phyloP scores from a whole-genome alignment of 2,888 invertebrate genomes.

The Xestoiulus laeticollis region DNA sequence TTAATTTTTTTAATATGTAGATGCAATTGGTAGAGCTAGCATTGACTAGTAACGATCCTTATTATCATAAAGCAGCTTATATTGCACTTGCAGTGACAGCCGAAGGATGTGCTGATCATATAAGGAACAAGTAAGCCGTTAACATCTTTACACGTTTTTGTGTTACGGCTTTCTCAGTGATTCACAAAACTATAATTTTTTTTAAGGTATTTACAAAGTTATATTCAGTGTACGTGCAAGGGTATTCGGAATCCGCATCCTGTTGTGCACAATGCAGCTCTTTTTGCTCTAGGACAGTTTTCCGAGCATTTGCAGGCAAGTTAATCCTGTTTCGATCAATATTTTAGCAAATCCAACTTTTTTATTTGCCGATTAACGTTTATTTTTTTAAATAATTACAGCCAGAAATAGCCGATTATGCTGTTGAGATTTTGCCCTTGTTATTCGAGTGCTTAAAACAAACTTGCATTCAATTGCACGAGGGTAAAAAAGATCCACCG shows the following conservation, averaged over 20 bases:
- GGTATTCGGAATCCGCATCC: conserved; percentile 74
- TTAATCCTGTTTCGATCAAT: neutral
- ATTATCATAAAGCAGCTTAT: conserved; percentile 76
- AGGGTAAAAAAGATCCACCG: conserved; percentile 66
- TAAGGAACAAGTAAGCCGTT: conserved; percentile 71
- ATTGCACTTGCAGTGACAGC: conserved; percentile 78
- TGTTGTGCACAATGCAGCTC: conserved; percentile 77
- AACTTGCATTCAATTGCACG: conserved; percentile 60
- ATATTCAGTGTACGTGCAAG: conserved; percentile 75
- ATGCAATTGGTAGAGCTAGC: conserved; percentile 73
- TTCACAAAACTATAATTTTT: neutral
- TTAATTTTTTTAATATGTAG: conserved; percentile 61
- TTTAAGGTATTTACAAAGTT: conserved; percentile 70
- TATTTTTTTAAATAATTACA: conserved; percentile 60
- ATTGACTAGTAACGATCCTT: conserved; percentile 71
- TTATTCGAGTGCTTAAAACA: conserved; percentile 68
- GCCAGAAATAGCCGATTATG: conserved; percentile 79
- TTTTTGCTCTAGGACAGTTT: conserved; percentile 83
- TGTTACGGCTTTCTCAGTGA: neutral
- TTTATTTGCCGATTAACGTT: neutral
- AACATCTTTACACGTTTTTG: neutral
- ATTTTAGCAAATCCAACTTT: neutral
- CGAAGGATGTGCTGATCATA: conserved; percentile 81
- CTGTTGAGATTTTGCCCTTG: conserved; percentile 75
- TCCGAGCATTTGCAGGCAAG: conserved; percentile 77